Evolutionary conservation across 2,888 invertebrate species (phyloP).

Genomic region (Tanytarsus gracilentus): DNA sequence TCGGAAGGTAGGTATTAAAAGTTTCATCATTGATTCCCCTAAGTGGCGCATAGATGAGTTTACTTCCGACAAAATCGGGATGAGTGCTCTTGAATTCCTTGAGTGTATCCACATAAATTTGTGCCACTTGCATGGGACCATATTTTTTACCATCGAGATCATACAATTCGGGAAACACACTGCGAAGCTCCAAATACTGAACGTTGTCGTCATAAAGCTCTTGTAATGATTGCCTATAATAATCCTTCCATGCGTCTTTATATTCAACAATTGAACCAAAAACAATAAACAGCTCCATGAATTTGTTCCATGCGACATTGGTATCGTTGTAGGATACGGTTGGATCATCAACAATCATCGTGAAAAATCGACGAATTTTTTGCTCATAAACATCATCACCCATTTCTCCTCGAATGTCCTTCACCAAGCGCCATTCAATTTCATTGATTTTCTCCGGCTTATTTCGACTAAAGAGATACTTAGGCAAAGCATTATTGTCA

Average conservation of each 20-base stretch:
- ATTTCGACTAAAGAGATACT: conserved; percentile 5
- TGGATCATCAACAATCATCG: conserved; percentile 47
- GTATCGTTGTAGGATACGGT: conserved; percentile 46
- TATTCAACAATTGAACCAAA: conserved; percentile 50
- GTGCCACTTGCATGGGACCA: conserved; percentile 48
- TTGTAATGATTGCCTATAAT: conserved; percentile 54
- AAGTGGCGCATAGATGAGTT: conserved; percentile 58
- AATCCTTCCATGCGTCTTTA: conserved; percentile 55
- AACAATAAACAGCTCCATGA: conserved; percentile 49
- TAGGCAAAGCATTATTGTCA: not conserved
- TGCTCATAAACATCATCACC: conserved; percentile 44
- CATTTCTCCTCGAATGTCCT: conserved; percentile 40
- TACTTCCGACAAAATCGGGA: conserved; percentile 58
- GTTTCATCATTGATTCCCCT: conserved; percentile 43
- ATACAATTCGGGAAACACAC: conserved; percentile 53
- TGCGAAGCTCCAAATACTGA: conserved; percentile 60
- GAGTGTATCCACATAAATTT: conserved; percentile 49
- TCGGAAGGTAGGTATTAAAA: conserved; percentile 45
- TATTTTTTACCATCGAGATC: conserved; percentile 55
- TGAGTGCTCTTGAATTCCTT: conserved; percentile 50
- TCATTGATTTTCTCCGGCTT: conserved; percentile 25
- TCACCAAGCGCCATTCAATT: conserved; percentile 46
- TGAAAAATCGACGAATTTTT: conserved; percentile 47
- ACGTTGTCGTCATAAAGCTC: conserved; percentile 58
- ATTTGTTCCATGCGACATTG: conserved; percentile 52